Evolutionary conservation across 92 coral and sea anemone species (phyloP), one percentile per base, ranked within the genome.

Genomic region (Metridium senile): DNA sequence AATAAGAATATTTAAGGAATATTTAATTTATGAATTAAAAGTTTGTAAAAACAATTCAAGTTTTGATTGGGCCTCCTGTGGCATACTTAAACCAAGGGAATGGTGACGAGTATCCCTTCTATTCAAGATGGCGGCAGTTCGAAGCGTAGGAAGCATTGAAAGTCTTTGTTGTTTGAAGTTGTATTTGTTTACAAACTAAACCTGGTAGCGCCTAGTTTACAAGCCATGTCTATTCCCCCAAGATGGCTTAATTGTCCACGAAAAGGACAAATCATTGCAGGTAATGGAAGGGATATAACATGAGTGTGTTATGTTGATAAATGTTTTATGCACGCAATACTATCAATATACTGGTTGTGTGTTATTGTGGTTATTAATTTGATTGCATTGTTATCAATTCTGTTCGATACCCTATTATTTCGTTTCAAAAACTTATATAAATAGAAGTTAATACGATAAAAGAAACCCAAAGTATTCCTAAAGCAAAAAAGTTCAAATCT

Each of bases 191-290:
- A 22, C 29, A 30, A 28, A 28, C 43, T 63, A 18, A 26, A 63
- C 4, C 8, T 18, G 69, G 6, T 2, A 63, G n/a, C 69, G 45
- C 6, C 11, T 26, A 78, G 27, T 4, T n/a, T 45, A 22, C 28
- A 32, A 2, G 76, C 43, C 62, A 94, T 94, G 98, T 53, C 97
- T 59, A 69, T 92, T 33, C 98, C 98, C 33, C 98, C 94, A 35
- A 71, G 98, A 76, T 94, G 98, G 98, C 82, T 91, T 45, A 94
- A 89, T 39, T 94, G 98, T 66, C 98, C 98, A 0, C 80, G 98
- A 68, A 94, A 94, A 81, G 90, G 98, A 74, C 75, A 82, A 72
- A 46, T 94, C 1, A 94, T 94, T 46, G 97, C 94, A 84, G 98
- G 98, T 94, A 46, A 57, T 20, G 23, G 7, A 7, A n/a, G 20